Percentiles rank a stretch among this genome's conserved stretches.
These are phyloP conservation scores for Leucophenga montana DNA, from an alignment of 2,888 invertebrate genomes.

Conservation along the genomic window DNA sequence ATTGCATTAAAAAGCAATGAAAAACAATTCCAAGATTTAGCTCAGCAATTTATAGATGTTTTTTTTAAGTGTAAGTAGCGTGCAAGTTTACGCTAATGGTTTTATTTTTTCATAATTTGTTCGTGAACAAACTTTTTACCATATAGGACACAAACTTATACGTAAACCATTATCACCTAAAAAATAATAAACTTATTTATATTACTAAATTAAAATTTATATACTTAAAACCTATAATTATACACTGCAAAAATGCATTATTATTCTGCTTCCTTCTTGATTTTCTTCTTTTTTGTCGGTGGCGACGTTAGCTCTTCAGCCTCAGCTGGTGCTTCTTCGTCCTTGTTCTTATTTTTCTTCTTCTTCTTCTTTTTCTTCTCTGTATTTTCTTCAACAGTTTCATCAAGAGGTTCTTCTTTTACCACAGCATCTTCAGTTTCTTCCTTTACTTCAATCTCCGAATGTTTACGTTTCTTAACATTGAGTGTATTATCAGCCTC, in stretches of 20 bases:
- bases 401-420: constrained; percentile 33
- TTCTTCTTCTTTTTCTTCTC: constrained; percentile 69
- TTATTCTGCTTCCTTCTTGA: constrained; percentile 36
- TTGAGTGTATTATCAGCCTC: constrained; percentile 88
- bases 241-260: neutral
- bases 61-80: too few relatives aligned
- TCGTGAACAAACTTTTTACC: neutral
- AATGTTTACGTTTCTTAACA: constrained; percentile 74
- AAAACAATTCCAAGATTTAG: too few relatives aligned
- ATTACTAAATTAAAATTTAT: too few relatives aligned
- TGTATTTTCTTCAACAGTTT: constrained; percentile 38
- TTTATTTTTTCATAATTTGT: neutral
- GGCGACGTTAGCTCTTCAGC: neutral
- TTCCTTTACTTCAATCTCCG: constrained; percentile 70
- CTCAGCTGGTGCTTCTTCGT: constrained; percentile 35
- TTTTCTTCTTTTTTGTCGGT: constrained; percentile 42
- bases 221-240: neutral
- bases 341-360: constrained; percentile 34
- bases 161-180: neutral
- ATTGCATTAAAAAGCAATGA: too few relatives aligned
- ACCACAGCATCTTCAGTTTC: constrained; percentile 30
- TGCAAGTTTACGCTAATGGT: too few relatives aligned
- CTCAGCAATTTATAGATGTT: too few relatives aligned
- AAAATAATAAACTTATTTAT: too few relatives aligned
- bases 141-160: too few relatives aligned